Base-by-base conservation (phyloP, 2,113 vertebrate genomes). In the Felis chaus region DNA sequence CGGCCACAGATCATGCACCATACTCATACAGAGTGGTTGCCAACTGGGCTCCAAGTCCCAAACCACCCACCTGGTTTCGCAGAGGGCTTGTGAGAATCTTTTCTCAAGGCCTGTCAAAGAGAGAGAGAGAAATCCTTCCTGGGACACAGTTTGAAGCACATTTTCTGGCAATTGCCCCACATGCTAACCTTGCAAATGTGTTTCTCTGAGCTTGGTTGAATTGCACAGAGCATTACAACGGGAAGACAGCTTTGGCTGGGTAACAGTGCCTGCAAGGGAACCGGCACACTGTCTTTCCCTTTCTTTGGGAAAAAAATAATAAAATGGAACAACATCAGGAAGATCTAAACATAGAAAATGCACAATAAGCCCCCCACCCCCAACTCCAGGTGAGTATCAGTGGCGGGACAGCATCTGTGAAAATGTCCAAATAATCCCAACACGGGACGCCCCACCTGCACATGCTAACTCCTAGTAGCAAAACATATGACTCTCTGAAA, bases 331-430 rank as follows among this genome's bases (percentile, higher is more conserved):
- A 91, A 71, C 33, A 92, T 89, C 39, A 85, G 81, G 76, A 48
- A 82, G 57, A 95, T 94, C 84, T 97, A 98, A 96, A 97, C 71
- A 96, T 92, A 97, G 91, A 96, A 94, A 90, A 92, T 82, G 39
- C 53, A 94, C 41, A 84, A 18, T 91, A 97, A 96, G 79, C 53
- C 15, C 0, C 31, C 39, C 39, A 25, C 4, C 1, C 48, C 23
- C 41, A 94, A 7, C n/a, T 79, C 41, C 81, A 94, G 53, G 45
- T 88, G 33, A 96, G 14, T 68, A 55, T 39, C 39, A 55, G 57
- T 65, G 95, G 29, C 90, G 45, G 45, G 65, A 39, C 55, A 89
- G 57, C 88, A 91, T 89, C 92, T 93, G 69, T 45, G 76, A 89
- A 94, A 78, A 91, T 78, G 95, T 16, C 15, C 83, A 81, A 33